These are phyloP conservation scores for Tachypleus tridentatus DNA, from an alignment of 1,140 invertebrate genomes.

Conservation along the genomic window DNA sequence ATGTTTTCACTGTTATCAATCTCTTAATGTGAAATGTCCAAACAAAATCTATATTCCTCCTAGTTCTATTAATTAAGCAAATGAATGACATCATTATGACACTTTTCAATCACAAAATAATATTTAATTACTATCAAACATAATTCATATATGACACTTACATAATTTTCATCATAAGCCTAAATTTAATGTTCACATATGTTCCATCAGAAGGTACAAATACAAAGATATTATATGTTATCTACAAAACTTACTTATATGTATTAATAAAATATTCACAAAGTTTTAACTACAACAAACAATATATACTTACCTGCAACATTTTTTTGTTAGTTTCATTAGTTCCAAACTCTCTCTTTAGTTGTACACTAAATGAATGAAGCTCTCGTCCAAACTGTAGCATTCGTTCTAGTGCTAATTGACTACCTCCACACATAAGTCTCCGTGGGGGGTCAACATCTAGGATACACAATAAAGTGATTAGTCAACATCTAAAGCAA, in stretches of 20 bases:
- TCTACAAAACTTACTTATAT: neutral
- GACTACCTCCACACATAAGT: slow-evolving; percentile 55
- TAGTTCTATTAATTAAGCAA: too few species aligned
- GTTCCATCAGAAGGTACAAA: too few species aligned
- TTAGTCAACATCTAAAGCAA: too few species aligned
- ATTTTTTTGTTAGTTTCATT: slow-evolving; percentile 84
- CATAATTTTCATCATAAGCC: neutral
- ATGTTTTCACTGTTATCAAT: too few species aligned
- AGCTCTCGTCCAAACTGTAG: slow-evolving; percentile 87
- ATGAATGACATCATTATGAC: too few species aligned
- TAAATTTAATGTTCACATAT: too few species aligned
- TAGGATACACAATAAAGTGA: slow-evolving; percentile 16
- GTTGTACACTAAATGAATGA: slow-evolving; percentile 73
- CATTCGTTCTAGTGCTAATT: slow-evolving; percentile 69
- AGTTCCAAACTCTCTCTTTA: slow-evolving; percentile 67
- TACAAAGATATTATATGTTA: neutral
- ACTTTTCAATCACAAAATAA: too few species aligned
- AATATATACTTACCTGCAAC: slow-evolving; percentile 53
- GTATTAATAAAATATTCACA: neutral
- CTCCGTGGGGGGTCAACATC: slow-evolving; percentile 42
- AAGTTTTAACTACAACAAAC: neutral
- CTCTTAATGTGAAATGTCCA: too few species aligned
- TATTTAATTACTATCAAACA: too few species aligned
- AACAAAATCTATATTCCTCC: too few species aligned
- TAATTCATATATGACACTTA: slow-evolving; percentile 8